Percentiles rank a stretch among this genome's conserved stretches.
phyloP scores from a whole-genome alignment of 2,113 vertebrate genomes.

The Scortum barcoo region DNA sequence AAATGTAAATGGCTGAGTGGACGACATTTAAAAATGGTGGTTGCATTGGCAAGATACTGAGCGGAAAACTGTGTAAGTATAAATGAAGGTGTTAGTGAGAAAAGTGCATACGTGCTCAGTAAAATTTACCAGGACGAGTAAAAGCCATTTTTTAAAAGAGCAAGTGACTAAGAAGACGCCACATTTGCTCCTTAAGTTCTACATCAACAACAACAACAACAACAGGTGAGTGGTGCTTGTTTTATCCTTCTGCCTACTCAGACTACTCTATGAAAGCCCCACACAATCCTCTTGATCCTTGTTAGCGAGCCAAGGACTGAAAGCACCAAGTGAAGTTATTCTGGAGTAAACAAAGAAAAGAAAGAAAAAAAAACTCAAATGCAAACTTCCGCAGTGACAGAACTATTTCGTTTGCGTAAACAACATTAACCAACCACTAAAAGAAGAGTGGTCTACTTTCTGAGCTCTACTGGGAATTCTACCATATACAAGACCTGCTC shows the following conservation, averaged over 20 bases:
- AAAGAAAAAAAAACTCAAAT: slow-evolving; percentile 39
- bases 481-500: slow-evolving; percentile 46
- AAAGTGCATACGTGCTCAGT: slow-evolving; percentile 57
- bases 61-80: slow-evolving; percentile 13
- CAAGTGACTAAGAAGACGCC: slow-evolving; percentile 48
- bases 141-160: slow-evolving; percentile 31
- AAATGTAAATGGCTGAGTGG: slow-evolving; percentile 31
- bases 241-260: slow-evolving; percentile 66
- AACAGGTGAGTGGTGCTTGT: slow-evolving; percentile 70
- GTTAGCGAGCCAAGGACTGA: slow-evolving; percentile 60
- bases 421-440: slow-evolving; percentile 69
- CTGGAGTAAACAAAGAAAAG: slow-evolving; percentile 69
- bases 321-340: slow-evolving; percentile 67
- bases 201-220: slow-evolving; percentile 64
- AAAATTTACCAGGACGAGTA: slow-evolving; percentile 62
- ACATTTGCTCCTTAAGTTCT: slow-evolving; percentile 43
- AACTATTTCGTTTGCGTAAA: slow-evolving; percentile 73
- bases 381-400: slow-evolving; percentile 72
- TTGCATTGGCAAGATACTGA: not conserved
- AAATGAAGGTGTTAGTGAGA: slow-evolving; percentile 27
- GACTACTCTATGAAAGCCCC: slow-evolving; percentile 36
- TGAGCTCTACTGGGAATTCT: slow-evolving; percentile 72
- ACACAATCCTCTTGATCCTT: slow-evolving; percentile 74
- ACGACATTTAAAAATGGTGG: not conserved
- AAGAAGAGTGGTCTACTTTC: slow-evolving; percentile 75